Percentiles rank a stretch among this genome's conserved stretches.
phyloP scores from a whole-genome alignment of 2,888 invertebrate species.

The Diabrotica balteata region DNA sequence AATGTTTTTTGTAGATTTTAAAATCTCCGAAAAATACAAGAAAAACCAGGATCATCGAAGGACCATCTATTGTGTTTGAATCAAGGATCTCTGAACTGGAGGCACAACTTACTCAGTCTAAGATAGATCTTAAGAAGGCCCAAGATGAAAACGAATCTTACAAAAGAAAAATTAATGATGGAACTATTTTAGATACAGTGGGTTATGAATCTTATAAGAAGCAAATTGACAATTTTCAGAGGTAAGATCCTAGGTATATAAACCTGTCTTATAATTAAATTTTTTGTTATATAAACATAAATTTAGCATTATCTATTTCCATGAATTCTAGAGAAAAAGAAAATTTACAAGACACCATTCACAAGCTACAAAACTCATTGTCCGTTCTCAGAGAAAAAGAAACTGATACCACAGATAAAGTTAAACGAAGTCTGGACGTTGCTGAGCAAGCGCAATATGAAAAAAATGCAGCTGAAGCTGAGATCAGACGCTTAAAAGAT shows the following conservation, averaged over 20 bases:
- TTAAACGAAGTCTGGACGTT: conserved; percentile 73
- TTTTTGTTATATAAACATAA: too few relatives aligned
- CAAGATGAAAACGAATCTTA: conserved; percentile 70
- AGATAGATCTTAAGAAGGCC: conserved; percentile 77
- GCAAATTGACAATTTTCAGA: conserved; percentile 75
- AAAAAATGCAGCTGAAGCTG: conserved; percentile 76
- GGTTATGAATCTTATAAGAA: conserved; percentile 71
- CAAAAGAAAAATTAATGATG: conserved; percentile 58
- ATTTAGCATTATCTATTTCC: too few relatives aligned
- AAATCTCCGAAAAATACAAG: conserved; percentile 50
- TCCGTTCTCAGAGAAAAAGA: conserved; percentile 71
- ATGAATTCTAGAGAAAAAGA: conserved; percentile 68
- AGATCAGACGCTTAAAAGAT: conserved; percentile 77
- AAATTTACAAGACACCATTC: conserved; percentile 72
- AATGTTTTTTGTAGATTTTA: conserved; percentile 36
- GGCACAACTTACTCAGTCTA: conserved; percentile 80
- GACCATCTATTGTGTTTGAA: conserved; percentile 83
- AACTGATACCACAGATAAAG: conserved; percentile 68
- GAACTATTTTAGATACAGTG: conserved; percentile 62
- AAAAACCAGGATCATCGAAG: conserved; percentile 64
- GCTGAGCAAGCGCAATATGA: conserved; percentile 81
- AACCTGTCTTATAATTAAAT: too few relatives aligned
- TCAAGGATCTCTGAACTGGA: conserved; percentile 85
- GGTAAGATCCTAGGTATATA: conserved; percentile 56
- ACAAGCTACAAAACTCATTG: conserved; percentile 71